Evolutionary conservation across 2,113 vertebrate species (phyloP).

Genomic region (Emydocephalus ijimae): DNA sequence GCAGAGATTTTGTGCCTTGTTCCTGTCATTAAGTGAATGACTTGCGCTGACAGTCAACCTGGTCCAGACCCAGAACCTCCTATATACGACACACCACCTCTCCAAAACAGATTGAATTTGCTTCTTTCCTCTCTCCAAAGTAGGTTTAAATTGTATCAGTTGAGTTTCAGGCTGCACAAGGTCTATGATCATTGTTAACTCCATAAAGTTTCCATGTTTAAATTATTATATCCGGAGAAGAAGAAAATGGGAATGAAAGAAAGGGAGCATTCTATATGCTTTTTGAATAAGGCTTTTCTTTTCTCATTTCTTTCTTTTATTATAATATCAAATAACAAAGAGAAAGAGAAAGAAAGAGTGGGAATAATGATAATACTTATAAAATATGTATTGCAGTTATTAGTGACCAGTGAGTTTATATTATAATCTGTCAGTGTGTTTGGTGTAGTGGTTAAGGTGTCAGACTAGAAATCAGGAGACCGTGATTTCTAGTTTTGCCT

Average conservation of each 20-base stretch:
- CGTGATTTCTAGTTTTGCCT: not conserved
- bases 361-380: not conserved
- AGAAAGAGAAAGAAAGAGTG: not conserved
- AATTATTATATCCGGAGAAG: not conserved
- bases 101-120: not conserved
- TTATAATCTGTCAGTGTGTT: not conserved
- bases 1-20: not conserved
- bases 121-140: not conserved
- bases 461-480: not conserved
- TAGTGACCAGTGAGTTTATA: not conserved
- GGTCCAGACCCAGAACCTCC: not conserved
- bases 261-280: not conserved
- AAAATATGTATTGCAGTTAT: not conserved
- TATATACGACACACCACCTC: not conserved
- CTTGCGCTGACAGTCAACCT: not conserved
- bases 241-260: not conserved
- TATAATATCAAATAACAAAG: not conserved
- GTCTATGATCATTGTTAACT: not conserved
- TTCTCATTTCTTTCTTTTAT: not conserved
- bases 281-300: not conserved
- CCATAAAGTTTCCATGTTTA: not conserved
- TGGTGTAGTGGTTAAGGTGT: not conserved
- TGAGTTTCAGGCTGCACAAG: not conserved
- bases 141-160: not conserved
- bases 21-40: not conserved